These are phyloP conservation scores for Nansenia antarctica DNA, from an alignment of 2,113 vertebrate species.

Conservation along the genomic window DNA sequence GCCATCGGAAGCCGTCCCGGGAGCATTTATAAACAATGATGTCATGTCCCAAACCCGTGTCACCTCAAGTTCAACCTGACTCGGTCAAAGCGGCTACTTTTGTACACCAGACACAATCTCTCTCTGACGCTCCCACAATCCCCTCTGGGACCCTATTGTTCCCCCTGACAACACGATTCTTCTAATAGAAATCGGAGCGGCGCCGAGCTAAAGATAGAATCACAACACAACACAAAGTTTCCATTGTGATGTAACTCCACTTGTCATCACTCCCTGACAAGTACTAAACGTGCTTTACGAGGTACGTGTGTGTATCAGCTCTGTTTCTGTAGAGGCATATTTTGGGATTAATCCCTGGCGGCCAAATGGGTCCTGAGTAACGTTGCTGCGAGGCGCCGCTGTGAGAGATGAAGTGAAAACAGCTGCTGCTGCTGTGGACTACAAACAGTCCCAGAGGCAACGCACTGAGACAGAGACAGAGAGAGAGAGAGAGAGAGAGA, in stretches of 20 bases:
- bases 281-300: conserved; percentile 32
- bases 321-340: conserved; percentile 14
- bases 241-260: conserved; percentile 22
- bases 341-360: conserved; percentile 14
- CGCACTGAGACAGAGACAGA: neutral
- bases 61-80: neutral
- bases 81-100: neutral
- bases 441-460: conserved; percentile 7
- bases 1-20: neutral
- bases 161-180: neutral
- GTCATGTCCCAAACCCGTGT: conserved; percentile 1
- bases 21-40: conserved; percentile 42
- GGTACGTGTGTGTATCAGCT: too few species aligned
- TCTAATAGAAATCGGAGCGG: neutral
- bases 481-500: neutral
- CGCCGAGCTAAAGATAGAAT: conserved; percentile 27
- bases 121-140: too few species aligned
- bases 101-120: too few species aligned
- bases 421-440: neutral
- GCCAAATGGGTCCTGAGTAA: conserved; percentile 34
- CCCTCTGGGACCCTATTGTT: neutral
- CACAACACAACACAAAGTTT: neutral
- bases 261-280: conserved; percentile 6
- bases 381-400: neutral
- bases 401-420: neutral